These are phyloP conservation scores for Lithodes maja DNA, from an alignment of 2,888 invertebrate species.

Conservation along the genomic window DNA sequence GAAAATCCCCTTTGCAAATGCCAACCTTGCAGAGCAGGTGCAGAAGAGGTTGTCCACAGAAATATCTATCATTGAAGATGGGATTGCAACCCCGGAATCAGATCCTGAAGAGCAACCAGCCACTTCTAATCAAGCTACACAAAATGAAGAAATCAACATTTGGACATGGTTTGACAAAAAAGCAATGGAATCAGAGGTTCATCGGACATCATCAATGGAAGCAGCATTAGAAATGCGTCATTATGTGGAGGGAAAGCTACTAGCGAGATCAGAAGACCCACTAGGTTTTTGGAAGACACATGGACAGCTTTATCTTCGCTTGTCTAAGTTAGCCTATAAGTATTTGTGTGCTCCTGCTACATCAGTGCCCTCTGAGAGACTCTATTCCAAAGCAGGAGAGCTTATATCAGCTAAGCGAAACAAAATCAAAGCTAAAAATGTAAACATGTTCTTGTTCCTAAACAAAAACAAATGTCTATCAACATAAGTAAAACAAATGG, in stretches of 20 bases:
- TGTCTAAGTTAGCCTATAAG: background rate
- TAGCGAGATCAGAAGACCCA: constrained; percentile 17
- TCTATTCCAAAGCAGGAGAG: constrained; percentile 14
- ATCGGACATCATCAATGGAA: background rate
- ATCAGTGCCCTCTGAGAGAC: constrained; percentile 3
- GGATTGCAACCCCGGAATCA: background rate
- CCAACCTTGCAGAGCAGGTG: background rate
- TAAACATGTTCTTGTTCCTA: constrained; percentile 15
- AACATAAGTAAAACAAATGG: no score
- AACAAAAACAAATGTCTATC: constrained; percentile 12
- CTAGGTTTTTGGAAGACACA: constrained; percentile 13
- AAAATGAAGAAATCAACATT: background rate
- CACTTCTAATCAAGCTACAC: background rate
- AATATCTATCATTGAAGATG: background rate
- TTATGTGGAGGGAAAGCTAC: background rate
- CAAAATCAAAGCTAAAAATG: background rate
- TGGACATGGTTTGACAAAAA: constrained; percentile 16
- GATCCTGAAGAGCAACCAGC: background rate
- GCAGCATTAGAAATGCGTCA: constrained; percentile 19
- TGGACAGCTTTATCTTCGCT: constrained; percentile 1
- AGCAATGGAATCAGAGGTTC: background rate
- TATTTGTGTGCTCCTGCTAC: background rate
- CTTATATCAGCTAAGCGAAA: constrained; percentile 12
- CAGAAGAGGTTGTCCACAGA: constrained; percentile 20
- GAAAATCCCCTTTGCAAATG: constrained; percentile 16